Base-by-base conservation (phyloP, 1,140 invertebrate genomes). In the Drosophila jambulina region DNA sequence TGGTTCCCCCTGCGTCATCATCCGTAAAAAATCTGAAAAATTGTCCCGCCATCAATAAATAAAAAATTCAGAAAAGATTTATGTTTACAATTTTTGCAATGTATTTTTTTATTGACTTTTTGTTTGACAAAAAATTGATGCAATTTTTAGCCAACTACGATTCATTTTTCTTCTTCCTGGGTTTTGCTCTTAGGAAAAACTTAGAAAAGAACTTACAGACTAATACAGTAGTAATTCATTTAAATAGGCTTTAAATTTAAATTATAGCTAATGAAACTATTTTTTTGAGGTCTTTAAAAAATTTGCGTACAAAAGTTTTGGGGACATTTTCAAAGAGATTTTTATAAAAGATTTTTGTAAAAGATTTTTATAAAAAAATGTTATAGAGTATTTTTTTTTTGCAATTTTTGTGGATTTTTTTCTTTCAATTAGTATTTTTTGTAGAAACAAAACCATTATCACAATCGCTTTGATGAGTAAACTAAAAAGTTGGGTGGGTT, bases 401-500 rank as follows among this genome's bases (percentile, higher is more conserved):
- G 21, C 7, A 25, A 17, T 29, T 49, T 49, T 49, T 25, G 15
- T 25, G 1, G 23, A 51, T n/a, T 38, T 68, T 68, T 75, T 75
- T 75, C 27, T 42, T 59, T 48, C 40, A 42, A 75, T 63, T 65
- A 17, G 21, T 58, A 75, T 70, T 51, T 49, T 78, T 58, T 68
- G 48, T 80, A 76, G 85, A 88, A 91, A 91, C 81, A 91, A 91
- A 91, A 91, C 79, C 79, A 78, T 91, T 92, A 92, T 92, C 91
- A 92, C 91, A 92, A 91, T 92, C 81, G 91, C 91, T 92, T 92
- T 91, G 91, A 92, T 91, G 91, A 92, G 83, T 90, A 90, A 90
- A 82, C 75, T 84, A 68, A 71, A 75, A 54, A 36, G 51, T 45
- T 49, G 58, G 29, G 46, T 43, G 46, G 62, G 49, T 57, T 53